Base-by-base conservation (phyloP, 2,113 vertebrate genomes). In the Anguilla japonica region DNA sequence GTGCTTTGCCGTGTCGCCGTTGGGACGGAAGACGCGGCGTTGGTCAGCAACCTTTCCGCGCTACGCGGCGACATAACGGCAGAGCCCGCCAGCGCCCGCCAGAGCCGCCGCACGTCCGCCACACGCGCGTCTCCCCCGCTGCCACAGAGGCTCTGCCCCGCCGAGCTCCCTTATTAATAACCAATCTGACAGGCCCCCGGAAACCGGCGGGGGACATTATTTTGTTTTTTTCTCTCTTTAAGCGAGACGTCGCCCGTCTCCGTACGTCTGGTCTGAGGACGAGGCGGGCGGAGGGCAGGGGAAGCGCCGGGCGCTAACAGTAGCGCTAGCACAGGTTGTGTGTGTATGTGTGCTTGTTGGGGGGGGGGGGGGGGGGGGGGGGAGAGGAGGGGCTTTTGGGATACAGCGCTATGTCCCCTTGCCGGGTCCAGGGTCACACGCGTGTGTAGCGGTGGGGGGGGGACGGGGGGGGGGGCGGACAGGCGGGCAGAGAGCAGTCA, bases 401-500 rank as follows among this genome's bases (percentile, higher is more conserved):
- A 53, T 53, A 53, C 13, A 13, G 13, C 50, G 0, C 50, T 53
- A 53, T 53, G 8, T 53, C 50, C 50, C 50, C 11, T 13, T 53
- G 4, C 50, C 50, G 7, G 50, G 50, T 53, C 50, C 50, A 53
- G 50, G 50, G 50, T 75, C 71, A 75, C 9, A 26, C 9, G n/a
- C 11, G 71, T 34, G 71, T 34, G 43, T 14, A 29, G 83, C 22
- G n/a, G 50, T 11, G n/a, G 57, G 29, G 84, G 34, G 79, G n/a
- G 50, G 34, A 82, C 22, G 29, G 43, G 82, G 87, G 86, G 86
- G 18, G 63, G 57, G 83, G 83, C 89, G 50, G 87, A 87, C 87
- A 57, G 43, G 84, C 90, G 86, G 85, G 43, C 18, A 57, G 86
- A 85, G 87, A 75, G 83, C 92, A 91, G 91, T 92, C 91, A 94